Conservation (phyloP, 2,113 vertebrate genomes). For the Typhlomys cinereus region DNA sequence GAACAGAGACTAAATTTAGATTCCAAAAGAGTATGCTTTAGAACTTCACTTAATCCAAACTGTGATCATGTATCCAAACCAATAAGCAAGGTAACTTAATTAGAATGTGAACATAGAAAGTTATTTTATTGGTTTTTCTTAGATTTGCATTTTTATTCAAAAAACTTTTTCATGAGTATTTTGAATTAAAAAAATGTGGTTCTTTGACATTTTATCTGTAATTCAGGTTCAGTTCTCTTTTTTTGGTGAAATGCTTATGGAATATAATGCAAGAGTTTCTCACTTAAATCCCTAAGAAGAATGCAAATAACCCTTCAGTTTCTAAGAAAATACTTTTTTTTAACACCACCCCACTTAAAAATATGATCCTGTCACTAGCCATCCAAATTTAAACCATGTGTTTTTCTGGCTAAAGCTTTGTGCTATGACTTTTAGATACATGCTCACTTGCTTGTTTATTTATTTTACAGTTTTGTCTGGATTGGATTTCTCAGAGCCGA, state of each 20-base stretch:
- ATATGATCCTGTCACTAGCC: not conserved
- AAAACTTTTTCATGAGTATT: not conserved
- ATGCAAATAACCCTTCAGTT: not conserved
- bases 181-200: not conserved
- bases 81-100: not conserved
- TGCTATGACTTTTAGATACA: not conserved
- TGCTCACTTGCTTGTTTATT: conserved; percentile 39
- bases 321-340: conserved; percentile 25
- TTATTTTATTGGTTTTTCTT: conserved; percentile 22
- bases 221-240: not conserved
- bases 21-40: conserved; percentile 20
- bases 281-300: not conserved
- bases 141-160: not conserved
- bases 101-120: not conserved
- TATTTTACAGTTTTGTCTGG: conserved; percentile 63
- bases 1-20: conserved; percentile 64
- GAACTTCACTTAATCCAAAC: conserved; percentile 51
- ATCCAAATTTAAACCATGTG: conserved; percentile 9
- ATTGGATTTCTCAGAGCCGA: conserved; percentile 38
- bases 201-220: conserved; percentile 9
- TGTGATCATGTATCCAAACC: not conserved
- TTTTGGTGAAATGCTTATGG: not conserved
- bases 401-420: not conserved
- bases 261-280: not conserved
- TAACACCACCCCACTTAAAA: not conserved